Percentiles rank a stretch among this genome's conserved stretches.
phyloP scores from a whole-genome alignment of 1,140 invertebrate genomes.

The Dreissena rostriformis region DNA sequence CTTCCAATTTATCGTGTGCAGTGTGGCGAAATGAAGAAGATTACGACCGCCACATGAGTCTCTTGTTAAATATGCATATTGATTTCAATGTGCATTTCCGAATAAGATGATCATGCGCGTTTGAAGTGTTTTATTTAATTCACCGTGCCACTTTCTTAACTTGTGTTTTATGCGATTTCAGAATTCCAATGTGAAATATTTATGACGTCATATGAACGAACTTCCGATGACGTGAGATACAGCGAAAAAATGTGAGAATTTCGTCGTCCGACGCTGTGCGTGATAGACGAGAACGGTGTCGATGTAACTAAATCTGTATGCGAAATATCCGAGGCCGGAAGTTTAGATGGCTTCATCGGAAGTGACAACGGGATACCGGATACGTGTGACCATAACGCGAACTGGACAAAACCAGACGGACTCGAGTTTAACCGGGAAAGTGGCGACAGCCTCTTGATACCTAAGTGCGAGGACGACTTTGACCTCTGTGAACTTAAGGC shows the following conservation, averaged over 20 bases:
- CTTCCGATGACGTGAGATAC: neutral
- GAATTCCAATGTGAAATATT: neutral
- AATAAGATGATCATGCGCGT: too few species aligned
- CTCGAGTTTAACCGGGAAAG: neutral
- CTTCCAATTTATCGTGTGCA: too few species aligned
- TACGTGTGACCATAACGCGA: conserved; percentile 39
- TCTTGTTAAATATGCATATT: too few species aligned
- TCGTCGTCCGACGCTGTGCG: conserved; percentile 55
- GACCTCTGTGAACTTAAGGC: conserved; percentile 61
- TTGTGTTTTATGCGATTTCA: neutral
- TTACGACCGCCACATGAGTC: too few species aligned
- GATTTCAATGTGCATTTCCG: too few species aligned
- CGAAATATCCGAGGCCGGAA: conserved; percentile 6
- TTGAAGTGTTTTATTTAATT: too few species aligned
- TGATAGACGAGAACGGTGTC: conserved; percentile 60
- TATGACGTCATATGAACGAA: conserved; percentile 42
- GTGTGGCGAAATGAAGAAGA: too few species aligned
- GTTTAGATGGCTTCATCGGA: conserved; percentile 1
- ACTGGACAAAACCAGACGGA: conserved; percentile 4
- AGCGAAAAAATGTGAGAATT: conserved; percentile 61
- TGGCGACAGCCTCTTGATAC: neutral
- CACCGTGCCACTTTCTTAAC: too few species aligned
- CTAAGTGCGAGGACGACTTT: conserved; percentile 43
- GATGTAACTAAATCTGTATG: conserved; percentile 18
- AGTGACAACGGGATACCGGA: neutral